A percentile compares a stretch with the other conserved stretches of the same genome.
phyloP scores from a whole-genome alignment of 1,140 invertebrate genomes.

The Branchinecta lynchi region DNA sequence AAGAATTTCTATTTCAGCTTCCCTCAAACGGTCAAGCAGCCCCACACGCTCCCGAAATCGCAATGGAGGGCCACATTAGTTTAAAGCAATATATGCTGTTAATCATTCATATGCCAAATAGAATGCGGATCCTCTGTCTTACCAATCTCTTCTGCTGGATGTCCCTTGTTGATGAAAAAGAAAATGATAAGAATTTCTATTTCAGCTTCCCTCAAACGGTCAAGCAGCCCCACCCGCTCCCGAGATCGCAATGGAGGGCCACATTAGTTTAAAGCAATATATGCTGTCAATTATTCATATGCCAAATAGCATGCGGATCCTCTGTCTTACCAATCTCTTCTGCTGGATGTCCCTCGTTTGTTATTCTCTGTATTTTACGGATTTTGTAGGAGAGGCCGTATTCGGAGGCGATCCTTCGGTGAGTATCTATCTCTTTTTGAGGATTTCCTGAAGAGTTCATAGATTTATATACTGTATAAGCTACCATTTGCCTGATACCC shows the following conservation, averaged over 20 bases:
- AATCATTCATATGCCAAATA: conserved; percentile 74
- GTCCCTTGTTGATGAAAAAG: conserved; percentile 86
- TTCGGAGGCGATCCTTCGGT: conserved; percentile 75
- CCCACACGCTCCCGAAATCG: neutral
- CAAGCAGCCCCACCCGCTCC: neutral
- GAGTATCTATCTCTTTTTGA: conserved; percentile 24
- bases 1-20: neutral
- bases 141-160: conserved; percentile 96
- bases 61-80: conserved; percentile 20
- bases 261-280: conserved; percentile 44
- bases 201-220: neutral
- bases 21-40: neutral
- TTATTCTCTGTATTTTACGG: conserved; percentile 91
- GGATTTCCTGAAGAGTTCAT: conserved; percentile 21
- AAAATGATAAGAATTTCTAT: neutral
- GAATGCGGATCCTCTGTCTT: conserved; percentile 67
- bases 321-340: conserved; percentile 87
- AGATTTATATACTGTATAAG: too few relatives aligned
- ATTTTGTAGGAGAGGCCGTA: conserved; percentile 91
- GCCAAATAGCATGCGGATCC: conserved; percentile 64
- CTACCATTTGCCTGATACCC: neutral
- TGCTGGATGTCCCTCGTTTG: conserved; percentile 97
- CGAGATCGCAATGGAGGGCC: conserved; percentile 8
- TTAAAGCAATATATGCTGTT: conserved; percentile 61
- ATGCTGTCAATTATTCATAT: conserved; percentile 73